phyloP scores from a whole-genome alignment of 2,888 invertebrate species.

The Leptinotarsa tumamoca region DNA sequence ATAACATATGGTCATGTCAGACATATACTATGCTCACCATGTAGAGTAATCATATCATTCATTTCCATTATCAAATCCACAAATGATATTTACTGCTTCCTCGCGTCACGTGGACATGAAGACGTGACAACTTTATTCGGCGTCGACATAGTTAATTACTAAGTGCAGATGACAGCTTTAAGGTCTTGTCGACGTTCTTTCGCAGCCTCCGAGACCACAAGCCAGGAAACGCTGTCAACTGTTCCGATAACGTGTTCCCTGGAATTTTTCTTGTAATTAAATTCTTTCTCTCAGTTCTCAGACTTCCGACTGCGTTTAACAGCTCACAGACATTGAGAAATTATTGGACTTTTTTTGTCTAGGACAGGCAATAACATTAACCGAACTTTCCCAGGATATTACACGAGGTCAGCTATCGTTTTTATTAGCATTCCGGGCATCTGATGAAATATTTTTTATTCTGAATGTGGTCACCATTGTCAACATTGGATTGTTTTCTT shows the following conservation, averaged over 20 bases:
- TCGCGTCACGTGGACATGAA: background rate
- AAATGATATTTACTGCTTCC: background rate
- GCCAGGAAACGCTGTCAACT: conserved; percentile 55
- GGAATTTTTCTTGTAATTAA: conserved; percentile 38
- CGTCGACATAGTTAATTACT: conserved; percentile 49
- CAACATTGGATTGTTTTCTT: no score
- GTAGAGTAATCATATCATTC: background rate
- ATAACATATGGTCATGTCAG: no score
- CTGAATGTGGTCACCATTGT: no score
- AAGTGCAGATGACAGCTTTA: conserved; percentile 55
- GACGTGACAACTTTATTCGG: conserved; percentile 38
- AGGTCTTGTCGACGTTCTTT: conserved; percentile 54
- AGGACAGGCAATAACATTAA: no score
- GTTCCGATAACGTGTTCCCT: conserved; percentile 49
- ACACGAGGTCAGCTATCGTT: no score
- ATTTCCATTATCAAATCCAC: background rate
- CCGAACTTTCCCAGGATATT: no score
- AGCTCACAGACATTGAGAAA: background rate
- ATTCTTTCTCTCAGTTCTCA: conserved; percentile 33
- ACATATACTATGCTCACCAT: no score
- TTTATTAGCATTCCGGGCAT: no score
- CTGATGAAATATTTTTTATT: no score
- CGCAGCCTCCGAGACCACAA: conserved; percentile 47
- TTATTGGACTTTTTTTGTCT: no score
- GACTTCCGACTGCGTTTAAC: conserved; percentile 10